Evolutionary conservation across 2,888 invertebrate species (phyloP), one percentile per base, ranked within the genome.

Genomic region (Drosophila paracracens): DNA sequence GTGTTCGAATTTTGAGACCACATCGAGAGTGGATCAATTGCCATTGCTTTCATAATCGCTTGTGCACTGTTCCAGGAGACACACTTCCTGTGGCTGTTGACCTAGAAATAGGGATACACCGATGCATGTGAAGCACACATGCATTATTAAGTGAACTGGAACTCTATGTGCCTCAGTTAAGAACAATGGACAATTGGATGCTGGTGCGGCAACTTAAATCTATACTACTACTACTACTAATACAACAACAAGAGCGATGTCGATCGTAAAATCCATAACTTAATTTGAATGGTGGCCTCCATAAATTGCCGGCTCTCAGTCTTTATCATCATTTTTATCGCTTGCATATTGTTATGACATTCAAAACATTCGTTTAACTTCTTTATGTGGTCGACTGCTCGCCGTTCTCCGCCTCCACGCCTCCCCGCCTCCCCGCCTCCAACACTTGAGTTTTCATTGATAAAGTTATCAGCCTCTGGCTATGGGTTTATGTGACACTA

Each of bases 51-150:
- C 2, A 31, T 36, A n/a, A 18, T 18, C 8, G 2, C 0, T 0
- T 67, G 63, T 50, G 33, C 56, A 1, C 31, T 81, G 7, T 79
- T 66, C n/a, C 53, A 72, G 13, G 8, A 53, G 84, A 96, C 99
- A 46, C 94, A 97, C 64, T 96, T 99, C 75, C 94, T 99, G 2
- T 99, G 99, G 92, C 98, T 98, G 98, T 94, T 99, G 48, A 74
- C 67, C 48, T 82, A 80, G 29, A 7, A 54, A 11, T 77, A 82
- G 43, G 1, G 6, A 1, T 2, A 59, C 21, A 97, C 99, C 97
- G 98, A 98, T 0, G 96, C 96, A 98, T 89, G 97, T 98, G 3
- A 98, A 97, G 92, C 96, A 96, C 1, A 98, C 98, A 0, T 99
- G 90, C 94, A 98, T 58, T 99, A 98, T 97, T 97, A 96, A 97